Evolutionary conservation across 1,140 invertebrate species (phyloP).

Genomic region (Palaemon carinicauda): DNA sequence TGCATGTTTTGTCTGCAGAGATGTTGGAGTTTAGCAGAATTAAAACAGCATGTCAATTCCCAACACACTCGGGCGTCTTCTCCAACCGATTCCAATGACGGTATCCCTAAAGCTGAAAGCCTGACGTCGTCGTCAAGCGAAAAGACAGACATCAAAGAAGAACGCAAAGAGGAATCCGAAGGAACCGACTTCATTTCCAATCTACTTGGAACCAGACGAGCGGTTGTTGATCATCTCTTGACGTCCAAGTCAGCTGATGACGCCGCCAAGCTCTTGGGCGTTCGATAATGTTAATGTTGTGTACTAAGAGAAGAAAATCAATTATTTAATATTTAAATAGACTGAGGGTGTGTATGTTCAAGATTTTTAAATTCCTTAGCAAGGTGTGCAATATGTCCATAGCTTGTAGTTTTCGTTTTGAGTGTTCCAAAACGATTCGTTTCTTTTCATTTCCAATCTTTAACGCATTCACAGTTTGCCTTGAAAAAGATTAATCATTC

Average conservation of each 20-base stretch:
- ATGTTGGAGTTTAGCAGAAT: constrained; percentile 93
- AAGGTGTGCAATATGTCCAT: constrained; percentile 42
- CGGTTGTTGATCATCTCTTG: constrained; percentile 86
- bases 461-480: constrained; percentile 59
- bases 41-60: constrained; percentile 89
- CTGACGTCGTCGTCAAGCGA: not conserved
- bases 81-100: constrained; percentile 56
- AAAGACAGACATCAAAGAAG: constrained; percentile 6
- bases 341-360: constrained; percentile 25
- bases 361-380: constrained; percentile 38
- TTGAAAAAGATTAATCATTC: constrained; percentile 47
- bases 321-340: not conserved
- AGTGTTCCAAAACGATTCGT: not conserved
- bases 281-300: constrained; percentile 62
- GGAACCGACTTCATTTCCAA: constrained; percentile 84
- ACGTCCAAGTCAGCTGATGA: constrained; percentile 77
- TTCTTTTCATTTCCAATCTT: constrained; percentile 24
- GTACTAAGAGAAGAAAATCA: not conserved
- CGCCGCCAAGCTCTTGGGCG: constrained; percentile 85
- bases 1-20: constrained; percentile 91
- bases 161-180: constrained; percentile 31
- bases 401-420: constrained; percentile 39
- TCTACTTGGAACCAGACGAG: constrained; percentile 83
- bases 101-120: constrained; percentile 21
- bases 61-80: constrained; percentile 65